These are phyloP conservation scores for Macrochelys suwanniensis DNA, from an alignment of 2,797 vertebrate species.

Conservation along the genomic window DNA sequence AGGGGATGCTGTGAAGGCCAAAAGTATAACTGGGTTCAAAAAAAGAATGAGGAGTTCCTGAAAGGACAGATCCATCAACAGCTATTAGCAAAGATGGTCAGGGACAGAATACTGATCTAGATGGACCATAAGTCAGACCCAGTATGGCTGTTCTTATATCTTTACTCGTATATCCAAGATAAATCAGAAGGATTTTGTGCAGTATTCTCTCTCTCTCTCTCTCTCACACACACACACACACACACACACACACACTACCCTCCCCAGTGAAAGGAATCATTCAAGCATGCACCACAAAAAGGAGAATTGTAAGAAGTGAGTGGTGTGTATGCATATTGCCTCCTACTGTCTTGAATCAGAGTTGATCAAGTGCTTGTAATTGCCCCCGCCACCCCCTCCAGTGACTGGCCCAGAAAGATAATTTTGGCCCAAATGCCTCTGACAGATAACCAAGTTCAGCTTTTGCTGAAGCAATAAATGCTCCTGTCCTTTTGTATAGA, in stretches of 20 bases:
- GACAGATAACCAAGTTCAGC: neutral
- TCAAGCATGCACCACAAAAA: neutral
- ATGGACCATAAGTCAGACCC: too few species aligned
- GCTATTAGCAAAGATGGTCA: too few species aligned
- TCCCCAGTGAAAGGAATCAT: neutral
- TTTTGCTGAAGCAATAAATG: neutral
- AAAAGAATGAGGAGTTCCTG: too few species aligned
- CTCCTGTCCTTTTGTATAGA: neutral
- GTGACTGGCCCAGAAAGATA: neutral
- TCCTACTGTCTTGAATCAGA: neutral
- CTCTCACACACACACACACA: rapidly evolving
- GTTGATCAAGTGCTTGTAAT: too few species aligned
- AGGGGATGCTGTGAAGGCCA: too few species aligned
- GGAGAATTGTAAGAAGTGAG: too few species aligned
- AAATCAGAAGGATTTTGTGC: too few species aligned
- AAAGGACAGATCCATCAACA: too few species aligned
- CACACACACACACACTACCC: neutral
- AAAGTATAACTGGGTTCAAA: too few species aligned
- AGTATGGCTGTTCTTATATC: too few species aligned
- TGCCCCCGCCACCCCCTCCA: neutral
- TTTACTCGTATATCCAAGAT: too few species aligned
- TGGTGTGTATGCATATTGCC: neutral
- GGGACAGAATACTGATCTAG: too few species aligned
- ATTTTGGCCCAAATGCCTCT: neutral
- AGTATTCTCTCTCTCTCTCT: rapidly evolving